A percentile compares a stretch with the other conserved stretches of the same genome.
Conservation (phyloP, 35 echinoderm and acorn worm genomes). For the Lytechinus variegatus region DNA sequence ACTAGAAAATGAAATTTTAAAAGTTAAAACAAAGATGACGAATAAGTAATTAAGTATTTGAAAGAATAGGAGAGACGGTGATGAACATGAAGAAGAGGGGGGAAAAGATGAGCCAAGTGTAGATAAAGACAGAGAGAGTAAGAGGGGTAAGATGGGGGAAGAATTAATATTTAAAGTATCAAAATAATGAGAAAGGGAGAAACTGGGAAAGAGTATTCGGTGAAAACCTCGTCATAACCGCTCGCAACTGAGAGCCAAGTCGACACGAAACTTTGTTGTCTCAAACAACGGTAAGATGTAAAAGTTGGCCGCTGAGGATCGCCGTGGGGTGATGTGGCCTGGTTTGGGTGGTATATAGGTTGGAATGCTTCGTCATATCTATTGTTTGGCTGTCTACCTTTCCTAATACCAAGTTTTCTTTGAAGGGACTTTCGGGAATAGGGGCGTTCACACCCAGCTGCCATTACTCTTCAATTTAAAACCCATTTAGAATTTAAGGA, state of each 20-base stretch:
- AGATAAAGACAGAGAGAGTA: not conserved
- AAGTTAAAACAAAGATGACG: too few species aligned
- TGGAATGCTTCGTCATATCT: conserved; percentile 17
- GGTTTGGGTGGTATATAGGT: conserved; percentile 34
- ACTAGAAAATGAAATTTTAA: too few species aligned
- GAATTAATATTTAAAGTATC: not conserved
- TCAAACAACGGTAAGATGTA: conserved; percentile 49
- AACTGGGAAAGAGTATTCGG: not conserved
- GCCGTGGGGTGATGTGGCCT: conserved; percentile 6
- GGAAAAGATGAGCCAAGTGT: not conserved
- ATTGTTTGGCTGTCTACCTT: conserved; percentile 46
- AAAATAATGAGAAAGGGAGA: not conserved
- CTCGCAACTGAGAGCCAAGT: not conserved
- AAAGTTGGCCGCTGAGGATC: not conserved
- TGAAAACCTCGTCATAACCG: not conserved
- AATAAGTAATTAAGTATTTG: not conserved
- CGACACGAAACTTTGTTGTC: conserved; percentile 50
- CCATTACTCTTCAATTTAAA: not conserved
- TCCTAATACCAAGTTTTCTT: conserved; percentile 23
- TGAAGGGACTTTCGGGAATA: not conserved
- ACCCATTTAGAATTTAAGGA: not conserved
- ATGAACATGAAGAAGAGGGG: not conserved
- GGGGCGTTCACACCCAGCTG: not conserved
- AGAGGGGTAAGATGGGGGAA: not conserved
- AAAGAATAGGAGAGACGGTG: not conserved